These are phyloP conservation scores for Polypedilum pembai DNA, from an alignment of 1,140 invertebrate genomes.

Conservation along the genomic window DNA sequence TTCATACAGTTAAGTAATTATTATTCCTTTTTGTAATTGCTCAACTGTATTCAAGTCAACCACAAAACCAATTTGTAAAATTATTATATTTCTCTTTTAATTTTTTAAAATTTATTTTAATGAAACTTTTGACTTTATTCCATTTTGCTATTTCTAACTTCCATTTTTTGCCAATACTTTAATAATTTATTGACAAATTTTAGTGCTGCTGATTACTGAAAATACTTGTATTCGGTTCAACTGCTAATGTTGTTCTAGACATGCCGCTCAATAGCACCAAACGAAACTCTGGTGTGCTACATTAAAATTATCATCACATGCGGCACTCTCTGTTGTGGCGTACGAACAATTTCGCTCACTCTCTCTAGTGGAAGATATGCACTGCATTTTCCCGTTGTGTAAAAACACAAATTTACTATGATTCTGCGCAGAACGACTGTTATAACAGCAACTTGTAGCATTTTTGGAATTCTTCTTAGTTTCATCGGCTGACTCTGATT, in stretches of 20 bases:
- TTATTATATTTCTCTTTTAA: too few species aligned
- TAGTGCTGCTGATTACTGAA: background rate
- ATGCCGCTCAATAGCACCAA: background rate
- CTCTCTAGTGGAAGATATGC: background rate
- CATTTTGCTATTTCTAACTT: too few species aligned
- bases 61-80: too few species aligned
- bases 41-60: too few species aligned
- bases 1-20: too few species aligned
- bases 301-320: background rate
- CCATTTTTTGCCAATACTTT: too few species aligned
- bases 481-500: background rate
- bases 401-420: background rate
- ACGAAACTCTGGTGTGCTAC: background rate
- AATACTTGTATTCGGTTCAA: background rate
- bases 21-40: too few species aligned
- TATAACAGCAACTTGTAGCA: conserved; percentile 17
- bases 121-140: too few species aligned
- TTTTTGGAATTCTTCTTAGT: background rate
- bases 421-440: background rate
- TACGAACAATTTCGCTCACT: background rate
- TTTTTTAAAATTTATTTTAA: too few species aligned
- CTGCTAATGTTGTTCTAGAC: conserved; percentile 1
- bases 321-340: background rate
- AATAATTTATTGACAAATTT: too few species aligned
- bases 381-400: background rate